These are phyloP conservation scores for Microplitis manilae DNA, from an alignment of 2,888 invertebrate genomes.

Conservation along the genomic window DNA sequence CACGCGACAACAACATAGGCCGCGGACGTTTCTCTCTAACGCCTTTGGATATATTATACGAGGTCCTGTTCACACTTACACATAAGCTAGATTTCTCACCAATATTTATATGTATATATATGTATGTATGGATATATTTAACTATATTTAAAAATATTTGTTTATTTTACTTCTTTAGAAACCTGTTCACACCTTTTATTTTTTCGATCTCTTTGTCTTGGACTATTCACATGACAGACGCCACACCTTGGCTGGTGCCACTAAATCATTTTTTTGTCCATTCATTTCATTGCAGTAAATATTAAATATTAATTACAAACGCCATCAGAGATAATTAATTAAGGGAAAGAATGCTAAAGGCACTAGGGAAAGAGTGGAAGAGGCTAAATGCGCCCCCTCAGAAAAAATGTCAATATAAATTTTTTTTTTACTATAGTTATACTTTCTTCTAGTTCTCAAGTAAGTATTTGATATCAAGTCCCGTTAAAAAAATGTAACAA, in stretches of 20 bases:
- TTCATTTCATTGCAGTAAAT: background rate
- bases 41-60: conserved; percentile 63
- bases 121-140: background rate
- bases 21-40: conserved; percentile 51
- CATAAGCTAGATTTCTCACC: conserved; percentile 33
- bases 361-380: no score
- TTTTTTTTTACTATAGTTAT: no score
- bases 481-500: no score
- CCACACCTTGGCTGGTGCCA: background rate
- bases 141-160: background rate
- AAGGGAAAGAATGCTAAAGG: no score
- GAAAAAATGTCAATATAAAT: no score
- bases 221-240: background rate
- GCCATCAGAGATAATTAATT: no score
- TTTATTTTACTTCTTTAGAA: conserved; percentile 14
- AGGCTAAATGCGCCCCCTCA: no score
- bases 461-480: no score
- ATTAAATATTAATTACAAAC: background rate
- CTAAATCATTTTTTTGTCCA: background rate
- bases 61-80: conserved; percentile 58
- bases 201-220: conserved; percentile 10
- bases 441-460: no score
- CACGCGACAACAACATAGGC: conserved; percentile 60
- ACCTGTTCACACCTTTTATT: conserved; percentile 15
- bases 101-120: conserved; percentile 31